phyloP scores from a whole-genome alignment of 2,797 vertebrate genomes.

The Rhinogobio ventralis region DNA sequence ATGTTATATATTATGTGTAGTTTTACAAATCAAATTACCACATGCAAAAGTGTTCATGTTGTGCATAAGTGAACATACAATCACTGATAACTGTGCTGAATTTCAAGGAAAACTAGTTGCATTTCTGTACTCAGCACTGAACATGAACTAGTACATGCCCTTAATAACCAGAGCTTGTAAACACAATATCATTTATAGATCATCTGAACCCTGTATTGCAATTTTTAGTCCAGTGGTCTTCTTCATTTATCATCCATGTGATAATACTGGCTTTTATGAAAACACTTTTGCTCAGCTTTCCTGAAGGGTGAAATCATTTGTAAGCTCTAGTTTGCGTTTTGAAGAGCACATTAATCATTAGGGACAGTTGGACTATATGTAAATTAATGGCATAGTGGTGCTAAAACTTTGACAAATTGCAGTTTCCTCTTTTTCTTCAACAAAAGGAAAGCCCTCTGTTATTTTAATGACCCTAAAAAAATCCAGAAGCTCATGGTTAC shows the following conservation, averaged over 20 bases:
- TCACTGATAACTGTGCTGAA: not conserved
- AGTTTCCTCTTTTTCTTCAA: slow-evolving; percentile 71
- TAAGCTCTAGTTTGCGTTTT: slow-evolving; percentile 74
- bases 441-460: slow-evolving; percentile 74
- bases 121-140: not conserved
- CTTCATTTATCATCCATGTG: slow-evolving; percentile 55
- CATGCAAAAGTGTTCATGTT: not conserved
- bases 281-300: slow-evolving; percentile 60
- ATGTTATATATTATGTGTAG: too few relatives aligned
- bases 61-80: not conserved
- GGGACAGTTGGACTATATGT: slow-evolving; percentile 77
- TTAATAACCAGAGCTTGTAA: slow-evolving; percentile 34
- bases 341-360: slow-evolving; percentile 74
- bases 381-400: slow-evolving; percentile 79
- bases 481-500: slow-evolving; percentile 65
- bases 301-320: slow-evolving; percentile 69
- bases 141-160: slow-evolving; percentile 10
- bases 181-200: slow-evolving; percentile 43
- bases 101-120: not conserved
- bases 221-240: slow-evolving; percentile 47
- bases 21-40: not conserved
- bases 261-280: slow-evolving; percentile 57
- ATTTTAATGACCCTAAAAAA: slow-evolving; percentile 76
- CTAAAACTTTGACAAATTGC: slow-evolving; percentile 83
- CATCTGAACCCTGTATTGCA: slow-evolving; percentile 9